phyloP scores from a whole-genome alignment of 2,888 invertebrate species.

The Cryptocephalus primarius region DNA sequence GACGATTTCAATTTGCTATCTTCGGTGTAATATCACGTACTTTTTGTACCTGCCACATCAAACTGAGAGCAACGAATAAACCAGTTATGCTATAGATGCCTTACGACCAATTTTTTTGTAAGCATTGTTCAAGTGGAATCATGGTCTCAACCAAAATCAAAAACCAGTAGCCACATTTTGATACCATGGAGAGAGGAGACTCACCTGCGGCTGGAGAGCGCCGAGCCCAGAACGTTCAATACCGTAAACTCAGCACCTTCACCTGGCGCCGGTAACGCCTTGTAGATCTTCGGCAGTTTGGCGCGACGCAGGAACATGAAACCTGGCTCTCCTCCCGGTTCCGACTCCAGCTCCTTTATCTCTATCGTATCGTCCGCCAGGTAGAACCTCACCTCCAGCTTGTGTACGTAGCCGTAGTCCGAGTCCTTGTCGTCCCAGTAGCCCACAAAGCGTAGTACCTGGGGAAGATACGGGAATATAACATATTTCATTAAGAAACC shows the following conservation, averaged over 20 bases:
- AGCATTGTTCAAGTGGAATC: too few species aligned
- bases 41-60: too few species aligned
- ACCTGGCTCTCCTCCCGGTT: conserved; percentile 61
- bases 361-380: conserved; percentile 83
- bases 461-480: not conserved
- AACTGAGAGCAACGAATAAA: too few species aligned
- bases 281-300: conserved; percentile 63
- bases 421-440: conserved; percentile 82
- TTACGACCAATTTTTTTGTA: too few species aligned
- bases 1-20: too few species aligned
- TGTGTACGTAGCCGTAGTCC: conserved; percentile 65
- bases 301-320: conserved; percentile 64
- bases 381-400: conserved; percentile 73
- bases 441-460: conserved; percentile 63
- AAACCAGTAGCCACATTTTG: too few species aligned
- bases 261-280: conserved; percentile 39
- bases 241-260: conserved; percentile 41
- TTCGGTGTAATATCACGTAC: too few species aligned
- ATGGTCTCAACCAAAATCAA: too few species aligned
- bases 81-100: too few species aligned
- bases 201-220: conserved; percentile 38
- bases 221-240: conserved; percentile 52
- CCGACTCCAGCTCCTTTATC: conserved; percentile 61
- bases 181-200: too few species aligned
- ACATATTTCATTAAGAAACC: not conserved